These are phyloP conservation scores for Bombus soroeensis DNA, from an alignment of 1,140 invertebrate species.

Conservation along the genomic window DNA sequence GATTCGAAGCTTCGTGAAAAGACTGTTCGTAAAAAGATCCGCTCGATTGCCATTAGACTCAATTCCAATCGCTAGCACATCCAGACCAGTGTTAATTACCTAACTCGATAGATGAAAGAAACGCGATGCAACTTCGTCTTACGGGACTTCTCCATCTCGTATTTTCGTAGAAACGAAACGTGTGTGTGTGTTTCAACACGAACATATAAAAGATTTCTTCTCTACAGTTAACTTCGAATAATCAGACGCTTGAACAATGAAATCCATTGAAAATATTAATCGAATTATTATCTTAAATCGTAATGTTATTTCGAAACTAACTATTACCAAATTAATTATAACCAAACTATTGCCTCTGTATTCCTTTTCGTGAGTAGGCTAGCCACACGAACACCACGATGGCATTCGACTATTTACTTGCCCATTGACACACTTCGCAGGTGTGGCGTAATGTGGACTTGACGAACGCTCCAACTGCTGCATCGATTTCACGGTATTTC, in stretches of 20 bases:
- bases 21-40: background rate
- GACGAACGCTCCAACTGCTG: constrained; percentile 33
- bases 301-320: background rate
- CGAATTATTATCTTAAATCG: background rate
- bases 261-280: background rate
- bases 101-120: background rate
- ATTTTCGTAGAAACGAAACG: background rate
- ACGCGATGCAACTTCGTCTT: background rate
- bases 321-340: background rate
- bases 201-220: background rate
- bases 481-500: constrained; percentile 29
- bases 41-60: background rate
- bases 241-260: background rate
- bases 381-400: constrained; percentile 38
- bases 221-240: background rate
- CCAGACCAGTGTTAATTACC: constrained; percentile 8
- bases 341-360: constrained; percentile 7
- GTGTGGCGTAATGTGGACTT: constrained; percentile 47
- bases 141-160: background rate
- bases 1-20: background rate
- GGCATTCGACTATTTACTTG: constrained; percentile 62
- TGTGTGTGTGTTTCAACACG: too few species aligned
- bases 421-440: constrained; percentile 66
- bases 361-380: constrained; percentile 56
- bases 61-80: background rate